phyloP scores from a whole-genome alignment of 2,888 invertebrate species.

The Lochmaea crataegi region DNA sequence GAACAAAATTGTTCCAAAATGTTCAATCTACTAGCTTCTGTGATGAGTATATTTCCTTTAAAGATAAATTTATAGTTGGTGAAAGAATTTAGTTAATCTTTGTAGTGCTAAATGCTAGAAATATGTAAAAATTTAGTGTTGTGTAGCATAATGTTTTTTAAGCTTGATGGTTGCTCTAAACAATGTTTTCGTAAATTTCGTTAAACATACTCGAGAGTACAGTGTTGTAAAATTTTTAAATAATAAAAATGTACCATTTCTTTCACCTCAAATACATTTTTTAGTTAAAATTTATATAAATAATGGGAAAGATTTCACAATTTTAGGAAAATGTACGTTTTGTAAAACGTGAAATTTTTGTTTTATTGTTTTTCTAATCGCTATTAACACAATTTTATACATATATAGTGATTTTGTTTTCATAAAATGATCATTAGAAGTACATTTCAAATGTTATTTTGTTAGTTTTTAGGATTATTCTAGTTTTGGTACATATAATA shows the following conservation, averaged over 20 bases:
- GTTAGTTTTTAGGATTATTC: constrained; percentile 35
- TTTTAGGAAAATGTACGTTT: constrained; percentile 16
- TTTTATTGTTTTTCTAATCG: constrained; percentile 23
- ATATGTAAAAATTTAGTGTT: constrained; percentile 47
- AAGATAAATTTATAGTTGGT: constrained; percentile 53
- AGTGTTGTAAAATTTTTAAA: background rate
- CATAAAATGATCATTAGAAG: background rate
- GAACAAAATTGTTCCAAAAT: constrained; percentile 51
- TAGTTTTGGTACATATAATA: constrained; percentile 45
- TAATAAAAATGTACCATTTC: background rate
- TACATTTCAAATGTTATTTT: constrained; percentile 23
- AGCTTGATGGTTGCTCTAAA: constrained; percentile 53
- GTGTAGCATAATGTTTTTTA: constrained; percentile 60
- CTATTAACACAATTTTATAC: constrained; percentile 25
- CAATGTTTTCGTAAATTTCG: constrained; percentile 34
- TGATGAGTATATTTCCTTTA: constrained; percentile 63
- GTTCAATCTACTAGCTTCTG: constrained; percentile 62
- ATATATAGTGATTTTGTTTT: constrained; percentile 5
- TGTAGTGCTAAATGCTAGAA: constrained; percentile 34
- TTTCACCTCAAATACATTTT: background rate
- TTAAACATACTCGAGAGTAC: background rate
- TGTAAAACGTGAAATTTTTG: constrained; percentile 16
- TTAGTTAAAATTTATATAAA: background rate
- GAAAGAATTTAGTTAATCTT: constrained; percentile 44
- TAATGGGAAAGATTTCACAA: background rate